These are phyloP conservation scores for Catalaphyllia jardinei DNA, from an alignment of 64 coral and sea anemone genomes.

Conservation along the genomic window DNA sequence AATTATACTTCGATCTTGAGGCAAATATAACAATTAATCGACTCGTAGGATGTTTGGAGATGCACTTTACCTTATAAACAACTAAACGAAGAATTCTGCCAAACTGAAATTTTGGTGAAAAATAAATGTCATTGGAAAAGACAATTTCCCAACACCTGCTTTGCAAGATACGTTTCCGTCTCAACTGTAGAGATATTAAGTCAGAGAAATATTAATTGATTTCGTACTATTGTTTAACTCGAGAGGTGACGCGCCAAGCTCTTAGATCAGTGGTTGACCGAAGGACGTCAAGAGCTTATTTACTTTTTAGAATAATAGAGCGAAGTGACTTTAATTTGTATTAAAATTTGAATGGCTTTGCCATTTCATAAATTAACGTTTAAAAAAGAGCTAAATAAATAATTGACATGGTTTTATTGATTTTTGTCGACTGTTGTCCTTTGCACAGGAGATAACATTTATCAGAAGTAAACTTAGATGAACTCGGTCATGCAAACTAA, in stretches of 20 bases:
- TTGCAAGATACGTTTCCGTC: neutral
- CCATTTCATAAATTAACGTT: neutral
- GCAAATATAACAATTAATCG: neutral
- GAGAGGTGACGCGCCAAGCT: neutral
- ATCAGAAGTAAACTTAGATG: neutral
- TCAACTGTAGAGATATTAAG: neutral
- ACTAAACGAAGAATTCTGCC: neutral
- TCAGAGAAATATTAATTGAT: constrained; percentile 7
- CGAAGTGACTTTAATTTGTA: neutral
- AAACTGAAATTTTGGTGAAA: neutral
- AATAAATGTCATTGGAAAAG: neutral
- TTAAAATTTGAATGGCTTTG: neutral
- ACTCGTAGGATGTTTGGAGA: no score
- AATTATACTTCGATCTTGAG: neutral
- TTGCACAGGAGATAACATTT: neutral
- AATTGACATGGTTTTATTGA: neutral
- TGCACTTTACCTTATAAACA: neutral
- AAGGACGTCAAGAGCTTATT: neutral
- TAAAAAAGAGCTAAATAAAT: neutral
- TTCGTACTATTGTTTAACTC: neutral
- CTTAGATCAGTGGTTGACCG: neutral
- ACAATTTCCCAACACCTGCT: neutral
- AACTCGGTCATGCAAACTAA: neutral
- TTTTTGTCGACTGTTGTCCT: neutral
- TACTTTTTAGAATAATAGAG: neutral